Evolutionary conservation across 2,113 vertebrate species (phyloP).

Genomic region (Prochilodus magdalenae): DNA sequence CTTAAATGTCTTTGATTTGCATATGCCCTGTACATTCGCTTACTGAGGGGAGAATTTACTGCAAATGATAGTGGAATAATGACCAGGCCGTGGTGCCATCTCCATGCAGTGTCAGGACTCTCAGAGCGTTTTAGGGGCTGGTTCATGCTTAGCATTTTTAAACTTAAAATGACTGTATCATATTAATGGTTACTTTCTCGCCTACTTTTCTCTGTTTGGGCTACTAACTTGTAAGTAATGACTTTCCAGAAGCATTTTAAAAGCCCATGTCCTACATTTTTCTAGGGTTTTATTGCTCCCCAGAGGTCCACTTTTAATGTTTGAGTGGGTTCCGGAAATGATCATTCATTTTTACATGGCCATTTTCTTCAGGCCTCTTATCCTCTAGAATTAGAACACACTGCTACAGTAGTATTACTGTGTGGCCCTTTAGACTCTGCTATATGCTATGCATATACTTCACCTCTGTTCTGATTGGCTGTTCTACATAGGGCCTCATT

Average conservation of each 20-base stretch:
- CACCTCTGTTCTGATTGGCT: too few species aligned
- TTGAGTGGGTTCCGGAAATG: not conserved
- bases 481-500: too few species aligned
- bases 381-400: not conserved
- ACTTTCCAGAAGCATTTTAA: not conserved
- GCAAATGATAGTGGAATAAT: conserved; percentile 21
- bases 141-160: conserved; percentile 8
- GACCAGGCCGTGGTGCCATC: not conserved
- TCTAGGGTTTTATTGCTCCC: not conserved
- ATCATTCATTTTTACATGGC: too few species aligned
- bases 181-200: not conserved
- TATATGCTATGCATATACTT: too few species aligned
- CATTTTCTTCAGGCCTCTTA: not conserved
- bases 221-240: not conserved
- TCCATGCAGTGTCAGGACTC: not conserved
- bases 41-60: conserved; percentile 39
- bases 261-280: not conserved
- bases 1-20: conserved; percentile 46
- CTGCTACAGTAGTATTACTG: not conserved
- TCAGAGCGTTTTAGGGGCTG: not conserved
- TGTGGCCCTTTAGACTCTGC: not conserved
- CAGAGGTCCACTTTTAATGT: not conserved
- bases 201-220: not conserved
- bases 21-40: conserved; percentile 20
- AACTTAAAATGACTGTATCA: not conserved